Evolutionary conservation across 2,113 vertebrate species (phyloP), one percentile per base, ranked within the genome.

Genomic region (Australoheros scitulus): DNA sequence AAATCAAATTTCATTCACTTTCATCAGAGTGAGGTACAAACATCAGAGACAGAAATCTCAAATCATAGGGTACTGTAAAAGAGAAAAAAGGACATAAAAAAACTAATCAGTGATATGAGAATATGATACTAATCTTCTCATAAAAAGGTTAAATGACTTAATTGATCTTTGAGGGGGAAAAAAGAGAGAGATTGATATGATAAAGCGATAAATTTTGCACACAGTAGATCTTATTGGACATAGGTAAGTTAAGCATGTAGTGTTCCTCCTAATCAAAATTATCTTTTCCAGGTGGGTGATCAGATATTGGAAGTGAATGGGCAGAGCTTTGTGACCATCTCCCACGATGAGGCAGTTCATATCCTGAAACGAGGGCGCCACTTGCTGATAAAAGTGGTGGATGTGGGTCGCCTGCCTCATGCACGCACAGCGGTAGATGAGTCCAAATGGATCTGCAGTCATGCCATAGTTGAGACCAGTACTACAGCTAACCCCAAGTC

Each of bases 221-320:
- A 38, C 8, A 1, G n/a, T 0, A 65, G n/a, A 7, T 47, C 1
- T 43, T 6, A 29, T 7, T 0, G 47, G 22, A 55, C 63, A 24
- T 5, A 43, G n/a, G 41, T 43, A 24, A 15, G 9, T 11, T 55
- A 20, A 81, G 11, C 29, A 20, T 41, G n/a, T 22, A 13, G 68
- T 14, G 5, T 5, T 57, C 10, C 7, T 14, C 52, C 26, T 55
- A 17, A 74, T 47, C 50, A 56, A n/a, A 47, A 10, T 81, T 55
- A 2, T 86, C 38, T 43, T 20, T 24, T 85, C 34, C 94, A 99
- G 98, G 97, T 98, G 3, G 98, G 98, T 20, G 98, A 99, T 94
- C 98, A 99, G 95, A 97, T 99, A 81, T 93, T 99, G 92, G 97
- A 98, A 70, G 97, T 97, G 86, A 99, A 98, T 0, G 96, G 97